A percentile compares a stretch with the other conserved stretches of the same genome.
These are phyloP conservation scores for Porites evermanni DNA, from an alignment of 92 coral and sea anemone genomes.

Conservation along the genomic window DNA sequence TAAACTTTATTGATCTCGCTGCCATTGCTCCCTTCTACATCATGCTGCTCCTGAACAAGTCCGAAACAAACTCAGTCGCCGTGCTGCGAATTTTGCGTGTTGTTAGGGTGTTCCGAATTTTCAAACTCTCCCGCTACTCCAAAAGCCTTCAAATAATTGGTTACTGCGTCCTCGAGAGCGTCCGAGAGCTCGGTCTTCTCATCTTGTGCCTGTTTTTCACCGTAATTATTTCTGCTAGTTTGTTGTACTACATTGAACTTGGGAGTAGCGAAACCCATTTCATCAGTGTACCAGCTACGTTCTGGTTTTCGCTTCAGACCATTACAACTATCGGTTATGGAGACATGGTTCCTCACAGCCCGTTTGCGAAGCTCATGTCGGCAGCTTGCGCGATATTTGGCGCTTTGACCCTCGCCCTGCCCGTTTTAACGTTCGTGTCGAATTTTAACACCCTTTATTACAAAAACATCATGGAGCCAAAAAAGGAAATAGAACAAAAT, in stretches of 20 bases:
- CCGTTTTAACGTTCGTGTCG: slow-evolving; percentile 94
- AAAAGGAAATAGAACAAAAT: neutral
- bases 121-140: slow-evolving; percentile 95
- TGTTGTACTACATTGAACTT: slow-evolving; percentile 84
- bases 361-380: slow-evolving; percentile 80
- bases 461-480: slow-evolving; percentile 79
- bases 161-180: slow-evolving; percentile 88
- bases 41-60: slow-evolving; percentile 47
- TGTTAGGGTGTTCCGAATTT: slow-evolving; percentile 91
- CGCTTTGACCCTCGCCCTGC: slow-evolving; percentile 91
- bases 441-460: slow-evolving; percentile 93
- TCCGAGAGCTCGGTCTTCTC: slow-evolving; percentile 86
- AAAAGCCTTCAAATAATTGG: slow-evolving; percentile 94
- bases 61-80: slow-evolving; percentile 69
- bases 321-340: slow-evolving; percentile 98
- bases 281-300: slow-evolving; percentile 91
- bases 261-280: slow-evolving; percentile 69
- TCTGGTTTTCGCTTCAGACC: slow-evolving; percentile 96
- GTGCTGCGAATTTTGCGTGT: slow-evolving; percentile 88
- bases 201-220: slow-evolving; percentile 85
- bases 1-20: slow-evolving; percentile 76
- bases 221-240: slow-evolving; percentile 82
- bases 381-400: slow-evolving; percentile 94
- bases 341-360: slow-evolving; percentile 85
- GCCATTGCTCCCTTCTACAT: slow-evolving; percentile 84